A percentile compares a stretch with the other conserved stretches of the same genome.
Evolutionary conservation across 2,113 vertebrate species (phyloP).

Genomic region (Mugil cephalus): DNA sequence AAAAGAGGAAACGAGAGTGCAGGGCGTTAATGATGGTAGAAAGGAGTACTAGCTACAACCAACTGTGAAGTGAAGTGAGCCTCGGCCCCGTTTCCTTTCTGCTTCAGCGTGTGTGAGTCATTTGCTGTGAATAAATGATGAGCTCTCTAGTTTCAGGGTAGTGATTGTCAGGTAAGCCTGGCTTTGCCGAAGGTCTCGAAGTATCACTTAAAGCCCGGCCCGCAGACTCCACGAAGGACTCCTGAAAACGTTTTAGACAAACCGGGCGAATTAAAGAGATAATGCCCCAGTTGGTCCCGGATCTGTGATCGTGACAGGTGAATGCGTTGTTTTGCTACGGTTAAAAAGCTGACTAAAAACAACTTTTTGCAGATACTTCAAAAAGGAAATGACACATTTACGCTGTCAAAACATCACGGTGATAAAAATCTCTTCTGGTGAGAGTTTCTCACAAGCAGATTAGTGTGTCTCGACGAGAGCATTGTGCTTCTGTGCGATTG

Average conservation of each 20-base stretch:
- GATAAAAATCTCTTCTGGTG: not conserved
- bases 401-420: rapidly evolving
- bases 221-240: not conserved
- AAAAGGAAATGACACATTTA: conserved; percentile 21
- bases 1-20: conserved; percentile 73
- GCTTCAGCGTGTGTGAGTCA: conserved; percentile 57
- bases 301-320: not conserved
- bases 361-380: no score
- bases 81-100: conserved; percentile 61
- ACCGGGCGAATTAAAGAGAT: not conserved
- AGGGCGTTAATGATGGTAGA: conserved; percentile 26
- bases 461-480: not conserved
- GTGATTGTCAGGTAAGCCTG: conserved; percentile 66
- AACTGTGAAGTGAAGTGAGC: conserved; percentile 40
- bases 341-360: not conserved
- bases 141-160: conserved; percentile 69
- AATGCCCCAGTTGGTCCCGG: not conserved
- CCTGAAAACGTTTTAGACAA: conserved; percentile 16
- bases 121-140: conserved; percentile 78
- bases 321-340: not conserved
- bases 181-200: conserved; percentile 26
- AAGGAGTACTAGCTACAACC: not conserved
- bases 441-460: not conserved
- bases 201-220: conserved; percentile 18
- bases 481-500: conserved; percentile 14